Evolutionary conservation across 2,888 invertebrate species (phyloP), one percentile per base, ranked within the genome.

Genomic region (Eristalinus sepulchralis): DNA sequence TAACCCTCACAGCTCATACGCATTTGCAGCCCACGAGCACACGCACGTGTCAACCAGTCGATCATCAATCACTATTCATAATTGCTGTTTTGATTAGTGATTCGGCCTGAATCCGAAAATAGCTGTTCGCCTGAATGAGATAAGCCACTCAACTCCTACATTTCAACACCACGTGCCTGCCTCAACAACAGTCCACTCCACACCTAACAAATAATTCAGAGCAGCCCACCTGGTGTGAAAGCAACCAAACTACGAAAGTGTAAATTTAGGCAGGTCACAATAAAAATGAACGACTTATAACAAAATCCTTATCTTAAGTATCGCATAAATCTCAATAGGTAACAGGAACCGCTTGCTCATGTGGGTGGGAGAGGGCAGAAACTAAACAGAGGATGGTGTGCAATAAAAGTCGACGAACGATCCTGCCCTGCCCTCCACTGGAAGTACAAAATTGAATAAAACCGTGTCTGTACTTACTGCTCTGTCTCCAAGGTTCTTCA

Each of bases 401-500:
- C n/a, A 47, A 17, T 17, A 47, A n/a, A 17, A 47, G 17, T 8
- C 8, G 17, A 17, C 8, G 8, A 47, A 47, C 47, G 6, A 17
- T 17, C 8, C n/a, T 17, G 17, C n/a, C 17, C 17, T 47, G 2
- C 17, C 8, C n/a, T 8, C 5, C 8, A 11, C n/a, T 27, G 20
- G 17, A 20, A 2, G 22, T 10, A 13, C 20, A 3, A 24, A 22
- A 24, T n/a, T 36, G 33, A 66, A 66, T 24, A n/a, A 27, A 22
- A 8, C 10, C 13, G 13, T 17, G 17, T 8, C 17, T n/a, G 4
- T 2, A 73, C 86, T 79, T 83, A 86, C 86, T 70, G 86, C 86
- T 75, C 86, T 73, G 36, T 86, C 86, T 11, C 86, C 86, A 47
- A 86, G 86, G 33, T 86, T 86, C 53, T 86, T 86, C 4, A 86